A percentile compares a stretch with the other conserved stretches of the same genome.
These are phyloP conservation scores for Solea senegalensis DNA, from an alignment of 2,113 vertebrate genomes.

Conservation along the genomic window DNA sequence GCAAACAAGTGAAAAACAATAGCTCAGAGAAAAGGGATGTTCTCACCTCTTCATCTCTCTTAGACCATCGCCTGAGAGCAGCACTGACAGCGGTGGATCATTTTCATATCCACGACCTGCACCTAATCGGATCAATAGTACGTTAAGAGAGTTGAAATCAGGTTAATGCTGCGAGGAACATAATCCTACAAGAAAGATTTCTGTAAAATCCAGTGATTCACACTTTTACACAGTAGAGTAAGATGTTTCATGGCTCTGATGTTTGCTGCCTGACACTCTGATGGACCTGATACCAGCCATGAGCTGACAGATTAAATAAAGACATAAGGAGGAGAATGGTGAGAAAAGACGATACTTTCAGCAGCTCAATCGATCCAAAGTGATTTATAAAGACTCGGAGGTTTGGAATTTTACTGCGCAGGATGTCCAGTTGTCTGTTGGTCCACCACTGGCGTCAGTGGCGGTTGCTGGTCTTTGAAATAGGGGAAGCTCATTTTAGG, in stretches of 20 bases:
- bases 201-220: constrained; percentile 39
- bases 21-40: constrained; percentile 8
- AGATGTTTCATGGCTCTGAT: constrained; percentile 34
- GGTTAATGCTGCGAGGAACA: constrained; percentile 12
- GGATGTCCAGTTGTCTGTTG: not conserved
- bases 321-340: not conserved
- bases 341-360: not conserved
- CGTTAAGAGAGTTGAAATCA: constrained; percentile 30
- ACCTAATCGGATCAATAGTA: constrained; percentile 51
- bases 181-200: constrained; percentile 6
- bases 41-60: constrained; percentile 29
- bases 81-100: constrained; percentile 25
- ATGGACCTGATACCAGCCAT: constrained; percentile 39
- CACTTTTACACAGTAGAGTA: constrained; percentile 22
- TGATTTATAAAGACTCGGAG: not conserved
- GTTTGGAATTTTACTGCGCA: not conserved
- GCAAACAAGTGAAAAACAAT: constrained; percentile 4
- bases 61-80: constrained; percentile 21
- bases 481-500: too few species aligned
- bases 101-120: constrained; percentile 8
- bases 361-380: not conserved
- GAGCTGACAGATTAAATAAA: constrained; percentile 9
- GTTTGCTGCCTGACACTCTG: constrained; percentile 3
- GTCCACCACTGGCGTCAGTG: not conserved
- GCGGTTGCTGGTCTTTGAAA: too few species aligned